Conservation (phyloP, 2,113 vertebrate species). For the Desmodus rotundus region DNA sequence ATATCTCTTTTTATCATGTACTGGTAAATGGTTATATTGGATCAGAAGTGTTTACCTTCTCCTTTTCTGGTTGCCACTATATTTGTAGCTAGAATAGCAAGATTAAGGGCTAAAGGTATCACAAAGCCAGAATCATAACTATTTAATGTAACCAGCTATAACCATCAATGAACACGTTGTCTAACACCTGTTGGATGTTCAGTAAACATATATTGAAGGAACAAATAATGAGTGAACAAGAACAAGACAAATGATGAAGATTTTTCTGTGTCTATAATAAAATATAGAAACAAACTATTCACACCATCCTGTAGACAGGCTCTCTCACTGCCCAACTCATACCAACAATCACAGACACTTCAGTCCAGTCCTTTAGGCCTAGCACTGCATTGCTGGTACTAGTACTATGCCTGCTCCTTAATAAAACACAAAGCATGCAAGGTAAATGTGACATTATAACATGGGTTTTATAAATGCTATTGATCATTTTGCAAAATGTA, state of each 20-base stretch:
- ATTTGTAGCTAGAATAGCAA: not conserved
- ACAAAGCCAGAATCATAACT: not conserved
- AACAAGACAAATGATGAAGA: not conserved
- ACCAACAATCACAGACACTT: not conserved
- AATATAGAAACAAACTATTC: not conserved
- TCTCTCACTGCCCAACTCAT: not conserved
- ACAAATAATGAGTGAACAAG: not conserved
- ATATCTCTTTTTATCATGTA: not conserved
- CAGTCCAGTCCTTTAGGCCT: not conserved
- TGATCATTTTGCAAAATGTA: not conserved
- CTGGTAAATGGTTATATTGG: not conserved
- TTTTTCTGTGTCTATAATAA: not conserved
- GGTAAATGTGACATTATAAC: not conserved
- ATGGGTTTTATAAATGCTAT: not conserved
- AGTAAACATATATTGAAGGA: not conserved
- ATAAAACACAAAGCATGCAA: not conserved
- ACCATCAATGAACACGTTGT: not conserved
- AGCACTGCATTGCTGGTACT: not conserved
- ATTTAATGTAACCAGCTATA: not conserved
- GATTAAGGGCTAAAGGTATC: not conserved
- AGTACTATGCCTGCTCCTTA: not conserved
- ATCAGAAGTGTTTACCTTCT: not conserved
- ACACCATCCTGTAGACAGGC: not conserved
- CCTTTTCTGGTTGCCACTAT: not conserved
- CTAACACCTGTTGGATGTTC: not conserved